A percentile compares a stretch with the other conserved stretches of the same genome.
Conservation (phyloP, 1,140 invertebrate species). For the Drosophila ercepeae region DNA sequence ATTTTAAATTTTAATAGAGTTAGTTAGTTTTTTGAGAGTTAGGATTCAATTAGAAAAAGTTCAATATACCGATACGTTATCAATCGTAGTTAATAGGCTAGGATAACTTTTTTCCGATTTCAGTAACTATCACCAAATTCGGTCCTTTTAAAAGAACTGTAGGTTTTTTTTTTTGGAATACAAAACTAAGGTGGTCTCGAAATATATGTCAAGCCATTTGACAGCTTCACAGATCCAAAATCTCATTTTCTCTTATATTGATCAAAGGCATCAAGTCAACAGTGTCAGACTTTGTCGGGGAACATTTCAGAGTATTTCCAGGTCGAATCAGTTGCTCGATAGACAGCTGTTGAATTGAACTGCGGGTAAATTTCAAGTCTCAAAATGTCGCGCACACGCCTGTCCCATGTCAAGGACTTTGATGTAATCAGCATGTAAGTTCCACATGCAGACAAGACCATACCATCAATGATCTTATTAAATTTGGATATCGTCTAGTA, state of each 20-base stretch:
- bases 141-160: too few species aligned
- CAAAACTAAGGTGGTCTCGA: neutral
- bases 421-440: constrained; percentile 35
- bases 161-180: too few species aligned
- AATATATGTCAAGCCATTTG: neutral
- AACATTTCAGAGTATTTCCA: neutral
- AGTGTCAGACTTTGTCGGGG: constrained; percentile 1
- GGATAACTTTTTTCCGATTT: too few species aligned
- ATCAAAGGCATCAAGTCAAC: neutral
- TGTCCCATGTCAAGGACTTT: constrained; percentile 1
- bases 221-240: too few species aligned
- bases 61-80: too few species aligned
- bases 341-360: constrained; percentile 10
- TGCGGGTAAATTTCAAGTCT: constrained; percentile 38
- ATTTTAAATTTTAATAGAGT: too few species aligned
- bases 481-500: constrained; percentile 17
- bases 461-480: too few species aligned
- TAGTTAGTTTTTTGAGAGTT: too few species aligned
- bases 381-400: constrained; percentile 54
- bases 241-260: neutral
- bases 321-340: constrained; percentile 11
- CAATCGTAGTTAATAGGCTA: too few species aligned
- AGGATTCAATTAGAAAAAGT: too few species aligned
- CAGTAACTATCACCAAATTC: too few species aligned
- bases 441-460: neutral